Base-by-base conservation (phyloP, 2,797 vertebrate species). In the Darevskia mixta region DNA sequence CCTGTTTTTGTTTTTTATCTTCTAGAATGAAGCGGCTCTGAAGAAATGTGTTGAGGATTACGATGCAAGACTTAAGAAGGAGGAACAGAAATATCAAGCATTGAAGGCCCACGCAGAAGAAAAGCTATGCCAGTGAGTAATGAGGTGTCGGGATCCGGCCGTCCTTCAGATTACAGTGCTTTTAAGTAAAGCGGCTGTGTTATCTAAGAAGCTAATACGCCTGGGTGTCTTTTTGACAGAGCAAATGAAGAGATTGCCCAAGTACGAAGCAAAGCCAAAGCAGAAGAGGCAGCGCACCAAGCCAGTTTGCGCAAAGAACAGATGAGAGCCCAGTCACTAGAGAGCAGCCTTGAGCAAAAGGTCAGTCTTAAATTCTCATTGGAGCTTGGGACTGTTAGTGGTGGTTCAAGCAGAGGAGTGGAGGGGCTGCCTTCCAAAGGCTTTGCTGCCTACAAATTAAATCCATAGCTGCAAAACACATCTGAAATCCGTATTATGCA, bases 51-150 rank as follows among this genome's bases (percentile, higher is more conserved):
- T 96, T 8, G 97, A 98, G 92, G 98, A 98, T 20, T 98, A 98
- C 86, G 90, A 98, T 79, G 94, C 83, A 4, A 96, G 98, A 86
- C 96, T 99, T 77, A 98, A 98, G 87, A 98, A 98, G 90, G 98
- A 98, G 72, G 98, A 98, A 91, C 98, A 98, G 95, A 96, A 98
- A 13, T 99, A 99, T 58, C 98, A 98, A 93, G 97, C 98, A 0
- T 97, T 99, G 1, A 99, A 99, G 95, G 96, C 98, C 38, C 98
- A 99, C 0, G 98, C 98, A 0, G 98, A 99, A 91, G 98, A 99
- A 92, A 99, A 99, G 89, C 97, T 99, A 10, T 75, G 81, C 41
- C 96, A 94, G 99, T 99, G 97, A 97, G 98, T 93, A n/a, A 2
- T 0, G 0, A 2, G 5, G 38, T 32, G 38, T 78, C 73, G 80